A percentile compares a stretch with the other conserved stretches of the same genome.
phyloP scores from a whole-genome alignment of 2,797 vertebrate species.

The Schizothorax lantsangensis region DNA sequence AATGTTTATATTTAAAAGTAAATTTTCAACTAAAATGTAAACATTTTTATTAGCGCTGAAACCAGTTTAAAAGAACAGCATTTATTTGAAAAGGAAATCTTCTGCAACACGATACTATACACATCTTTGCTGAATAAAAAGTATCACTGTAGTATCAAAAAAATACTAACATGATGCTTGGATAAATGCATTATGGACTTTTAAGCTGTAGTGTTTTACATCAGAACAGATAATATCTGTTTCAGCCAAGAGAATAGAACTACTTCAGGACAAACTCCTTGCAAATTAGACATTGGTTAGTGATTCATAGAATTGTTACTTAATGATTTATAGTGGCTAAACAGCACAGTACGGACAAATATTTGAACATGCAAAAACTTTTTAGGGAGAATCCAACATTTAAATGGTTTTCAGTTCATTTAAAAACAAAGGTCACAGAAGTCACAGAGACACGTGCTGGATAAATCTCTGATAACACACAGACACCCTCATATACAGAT shows the following conservation, averaged over 20 bases:
- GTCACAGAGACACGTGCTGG: not conserved
- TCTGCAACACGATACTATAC: not conserved
- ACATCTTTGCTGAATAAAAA: not conserved
- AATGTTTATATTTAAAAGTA: not conserved
- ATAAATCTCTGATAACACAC: conserved; percentile 29
- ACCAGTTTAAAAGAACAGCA: not conserved
- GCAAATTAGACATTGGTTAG: conserved; percentile 8
- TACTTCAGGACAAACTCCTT: not conserved
- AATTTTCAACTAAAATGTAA: not conserved
- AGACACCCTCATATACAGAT: not conserved
- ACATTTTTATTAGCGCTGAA: not conserved
- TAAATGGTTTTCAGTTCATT: not conserved
- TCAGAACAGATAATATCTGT: not conserved
- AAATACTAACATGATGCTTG: not conserved
- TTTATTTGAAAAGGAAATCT: not conserved
- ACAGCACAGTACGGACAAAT: not conserved
- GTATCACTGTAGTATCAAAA: not conserved
- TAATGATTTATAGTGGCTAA: conserved; percentile 3
- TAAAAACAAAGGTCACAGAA: not conserved
- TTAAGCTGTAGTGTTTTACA: not conserved
- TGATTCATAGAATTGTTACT: conserved; percentile 17
- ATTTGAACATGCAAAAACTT: not conserved
- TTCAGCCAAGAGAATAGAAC: not conserved
- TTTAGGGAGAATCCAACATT: not conserved
- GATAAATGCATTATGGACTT: not conserved